phyloP scores from a whole-genome alignment of 2,113 vertebrate species.

The Rana temporaria region DNA sequence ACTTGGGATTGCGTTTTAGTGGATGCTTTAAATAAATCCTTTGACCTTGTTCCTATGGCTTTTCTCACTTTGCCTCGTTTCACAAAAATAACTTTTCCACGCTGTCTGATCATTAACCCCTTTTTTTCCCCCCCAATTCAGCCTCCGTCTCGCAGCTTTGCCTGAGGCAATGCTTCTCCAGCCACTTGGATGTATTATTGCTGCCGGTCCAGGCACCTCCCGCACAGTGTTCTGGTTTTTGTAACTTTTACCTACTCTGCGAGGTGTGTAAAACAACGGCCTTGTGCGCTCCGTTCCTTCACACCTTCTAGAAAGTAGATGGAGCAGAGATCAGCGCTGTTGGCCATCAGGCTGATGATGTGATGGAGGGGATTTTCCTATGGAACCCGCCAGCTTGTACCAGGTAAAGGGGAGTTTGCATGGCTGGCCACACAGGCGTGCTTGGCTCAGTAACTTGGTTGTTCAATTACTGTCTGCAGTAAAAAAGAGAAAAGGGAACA shows the following conservation, averaged over 20 bases:
- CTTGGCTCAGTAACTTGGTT: constrained; percentile 8
- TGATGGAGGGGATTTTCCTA: constrained; percentile 45
- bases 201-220: constrained; percentile 41
- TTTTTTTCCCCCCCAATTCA: neutral
- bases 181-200: constrained; percentile 12
- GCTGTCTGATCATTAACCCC: constrained; percentile 19
- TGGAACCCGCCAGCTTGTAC: constrained; percentile 28
- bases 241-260: constrained; percentile 53
- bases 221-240: constrained; percentile 37
- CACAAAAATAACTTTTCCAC: neutral
- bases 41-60: no score
- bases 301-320: constrained; percentile 30
- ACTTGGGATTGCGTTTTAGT: no score
- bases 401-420: constrained; percentile 8
- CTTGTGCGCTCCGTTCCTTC: constrained; percentile 24
- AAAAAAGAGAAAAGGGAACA: neutral
- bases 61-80: constrained; percentile 32
- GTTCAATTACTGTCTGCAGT: neutral
- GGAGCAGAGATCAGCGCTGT: constrained; percentile 22
- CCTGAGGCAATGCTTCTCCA: constrained; percentile 28
- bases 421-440: constrained; percentile 31
- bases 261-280: constrained; percentile 25
- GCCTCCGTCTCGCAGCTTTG: neutral
- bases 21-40: no score
- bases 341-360: constrained; percentile 49